Percentiles rank a stretch among this genome's conserved stretches.
Conservation (phyloP, 2,113 vertebrate genomes). For the Tetraodon nigroviridis region DNA sequence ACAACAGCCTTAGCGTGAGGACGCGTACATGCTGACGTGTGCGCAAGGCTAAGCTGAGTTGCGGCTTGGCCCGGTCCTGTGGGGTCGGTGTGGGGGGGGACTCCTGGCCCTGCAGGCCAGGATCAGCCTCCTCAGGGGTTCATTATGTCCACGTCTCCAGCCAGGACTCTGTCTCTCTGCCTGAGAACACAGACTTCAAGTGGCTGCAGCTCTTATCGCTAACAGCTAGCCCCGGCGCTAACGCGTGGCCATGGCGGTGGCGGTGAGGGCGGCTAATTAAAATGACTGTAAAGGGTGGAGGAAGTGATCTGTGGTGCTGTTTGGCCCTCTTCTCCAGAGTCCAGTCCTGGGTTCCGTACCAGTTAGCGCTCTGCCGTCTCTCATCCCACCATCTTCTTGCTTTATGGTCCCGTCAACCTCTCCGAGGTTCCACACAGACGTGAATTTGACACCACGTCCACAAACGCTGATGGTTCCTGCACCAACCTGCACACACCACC, state of each 20-base stretch:
- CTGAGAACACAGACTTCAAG: slow-evolving; percentile 35
- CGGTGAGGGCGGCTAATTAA: slow-evolving; percentile 68
- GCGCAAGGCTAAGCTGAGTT: too few species aligned
- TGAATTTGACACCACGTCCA: neutral
- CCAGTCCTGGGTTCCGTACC: slow-evolving; percentile 24
- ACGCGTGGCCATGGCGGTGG: slow-evolving; percentile 49
- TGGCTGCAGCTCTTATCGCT: slow-evolving; percentile 47
- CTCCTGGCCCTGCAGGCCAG: slow-evolving; percentile 33
- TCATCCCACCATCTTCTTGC: neutral
- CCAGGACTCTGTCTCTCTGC: slow-evolving; percentile 55
- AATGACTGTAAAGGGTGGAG: slow-evolving; percentile 58
- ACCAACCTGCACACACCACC: too few species aligned
- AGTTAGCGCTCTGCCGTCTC: slow-evolving; percentile 6
- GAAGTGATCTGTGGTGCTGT: slow-evolving; percentile 32
- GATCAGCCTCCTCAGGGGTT: slow-evolving; percentile 68
- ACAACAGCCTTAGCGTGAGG: slow-evolving; percentile 13
- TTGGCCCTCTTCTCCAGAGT: slow-evolving; percentile 6
- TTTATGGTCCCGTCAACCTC: neutral
- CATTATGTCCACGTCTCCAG: slow-evolving; percentile 73
- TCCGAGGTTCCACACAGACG: neutral
- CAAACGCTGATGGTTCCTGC: too few species aligned
- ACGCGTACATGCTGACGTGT: neutral
- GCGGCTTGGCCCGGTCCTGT: too few species aligned
- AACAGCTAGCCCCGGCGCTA: slow-evolving; percentile 55
- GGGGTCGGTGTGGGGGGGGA: slow-evolving; percentile 11